A percentile compares a stretch with the other conserved stretches of the same genome.
phyloP scores from a whole-genome alignment of 2,888 invertebrate species.

The Colostygia pectinataria region DNA sequence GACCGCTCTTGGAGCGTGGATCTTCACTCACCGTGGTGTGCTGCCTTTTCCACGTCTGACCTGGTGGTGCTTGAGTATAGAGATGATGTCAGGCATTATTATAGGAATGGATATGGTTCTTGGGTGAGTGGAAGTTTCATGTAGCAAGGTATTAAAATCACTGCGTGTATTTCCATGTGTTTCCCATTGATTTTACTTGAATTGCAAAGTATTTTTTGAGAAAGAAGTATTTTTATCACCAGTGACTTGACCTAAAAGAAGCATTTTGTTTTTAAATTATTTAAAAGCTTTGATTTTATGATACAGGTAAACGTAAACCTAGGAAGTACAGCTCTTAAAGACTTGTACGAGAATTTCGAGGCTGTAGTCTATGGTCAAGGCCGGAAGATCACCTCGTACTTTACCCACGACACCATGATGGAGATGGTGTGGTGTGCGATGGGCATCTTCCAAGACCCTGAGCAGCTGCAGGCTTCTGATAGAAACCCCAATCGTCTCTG shows the following conservation, averaged over 20 bases:
- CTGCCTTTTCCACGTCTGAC: constrained; percentile 86
- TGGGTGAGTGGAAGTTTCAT: constrained; percentile 56
- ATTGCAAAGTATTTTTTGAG: too few relatives aligned
- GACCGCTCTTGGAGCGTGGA: constrained; percentile 84
- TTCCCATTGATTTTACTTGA: too few relatives aligned
- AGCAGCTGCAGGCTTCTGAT: constrained; percentile 79
- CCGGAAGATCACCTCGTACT: constrained; percentile 85
- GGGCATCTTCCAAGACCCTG: constrained; percentile 84
- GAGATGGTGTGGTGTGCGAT: constrained; percentile 85
- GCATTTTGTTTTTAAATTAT: not conserved
- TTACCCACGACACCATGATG: constrained; percentile 86
- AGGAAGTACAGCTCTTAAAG: constrained; percentile 86
- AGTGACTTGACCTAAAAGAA: too few relatives aligned
- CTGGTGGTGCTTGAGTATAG: constrained; percentile 88
- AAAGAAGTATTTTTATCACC: too few relatives aligned
- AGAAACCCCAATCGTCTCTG: constrained; percentile 84
- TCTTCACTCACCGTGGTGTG: constrained; percentile 88
- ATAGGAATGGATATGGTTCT: constrained; percentile 77
- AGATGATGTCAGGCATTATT: constrained; percentile 89
- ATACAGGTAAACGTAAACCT: constrained; percentile 83
- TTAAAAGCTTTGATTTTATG: not conserved
- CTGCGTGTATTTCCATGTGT: too few relatives aligned
- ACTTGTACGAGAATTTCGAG: constrained; percentile 84
- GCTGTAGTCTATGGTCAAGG: constrained; percentile 42
- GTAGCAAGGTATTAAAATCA: too few relatives aligned